Percentiles rank a stretch among this genome's conserved stretches.
Evolutionary conservation across 2,888 invertebrate species (phyloP).

Genomic region (Cotesia congregata): DNA sequence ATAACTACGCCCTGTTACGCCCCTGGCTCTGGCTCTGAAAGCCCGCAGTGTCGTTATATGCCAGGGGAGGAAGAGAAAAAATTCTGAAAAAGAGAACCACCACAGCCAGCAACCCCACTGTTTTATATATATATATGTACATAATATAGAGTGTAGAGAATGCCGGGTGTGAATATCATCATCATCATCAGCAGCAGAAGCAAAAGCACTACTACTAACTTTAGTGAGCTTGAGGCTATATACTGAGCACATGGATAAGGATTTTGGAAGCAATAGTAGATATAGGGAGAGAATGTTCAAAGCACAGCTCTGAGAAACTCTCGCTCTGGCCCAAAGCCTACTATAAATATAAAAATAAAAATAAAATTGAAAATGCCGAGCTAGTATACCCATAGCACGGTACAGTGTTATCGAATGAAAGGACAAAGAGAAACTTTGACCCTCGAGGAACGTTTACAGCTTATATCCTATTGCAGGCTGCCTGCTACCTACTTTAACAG

Average conservation of each 20-base stretch:
- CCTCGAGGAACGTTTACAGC: slow-evolving; percentile 56
- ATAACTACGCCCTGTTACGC: not conserved
- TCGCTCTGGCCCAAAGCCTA: too few relatives aligned
- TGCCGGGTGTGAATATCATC: not conserved
- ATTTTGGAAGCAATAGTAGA: too few relatives aligned
- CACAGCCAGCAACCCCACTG: slow-evolving; percentile 14
- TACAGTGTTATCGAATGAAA: slow-evolving; percentile 16
- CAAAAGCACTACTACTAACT: too few relatives aligned
- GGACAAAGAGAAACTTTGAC: slow-evolving; percentile 64
- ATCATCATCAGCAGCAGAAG: too few relatives aligned
- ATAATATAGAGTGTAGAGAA: too few relatives aligned
- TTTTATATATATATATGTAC: not conserved
- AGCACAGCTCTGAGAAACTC: too few relatives aligned
- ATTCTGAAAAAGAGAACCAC: slow-evolving; percentile 50
- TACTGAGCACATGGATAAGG: too few relatives aligned
- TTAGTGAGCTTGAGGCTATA: too few relatives aligned
- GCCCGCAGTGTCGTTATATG: slow-evolving; percentile 16
- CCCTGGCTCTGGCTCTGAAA: slow-evolving; percentile 14
- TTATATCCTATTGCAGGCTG: slow-evolving; percentile 40
- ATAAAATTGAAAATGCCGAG: too few relatives aligned
- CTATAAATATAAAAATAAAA: too few relatives aligned
- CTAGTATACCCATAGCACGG: slow-evolving; percentile 29
- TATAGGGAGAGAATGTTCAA: too few relatives aligned
- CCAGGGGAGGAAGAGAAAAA: not conserved
- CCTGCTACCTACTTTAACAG: not conserved